Conservation (phyloP, 2,797 vertebrate species). For the Chaunax sp. region DNA sequence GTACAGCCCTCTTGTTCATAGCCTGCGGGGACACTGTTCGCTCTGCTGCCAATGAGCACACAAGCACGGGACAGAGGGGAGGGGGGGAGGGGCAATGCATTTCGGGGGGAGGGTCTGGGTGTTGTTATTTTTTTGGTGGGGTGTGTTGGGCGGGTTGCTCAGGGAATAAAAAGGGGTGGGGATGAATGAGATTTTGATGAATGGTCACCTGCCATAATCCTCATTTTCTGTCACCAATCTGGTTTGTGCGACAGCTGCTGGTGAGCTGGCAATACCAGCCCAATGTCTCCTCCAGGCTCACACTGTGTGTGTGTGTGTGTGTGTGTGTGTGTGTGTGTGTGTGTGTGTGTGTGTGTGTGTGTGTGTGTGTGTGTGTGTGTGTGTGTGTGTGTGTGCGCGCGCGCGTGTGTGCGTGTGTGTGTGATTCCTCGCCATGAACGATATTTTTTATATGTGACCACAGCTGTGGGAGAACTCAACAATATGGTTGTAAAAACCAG, state of each 20-base stretch:
- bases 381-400: not conserved
- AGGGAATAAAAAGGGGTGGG: slow-evolving; percentile 41
- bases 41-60: slow-evolving; percentile 64
- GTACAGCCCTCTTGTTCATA: slow-evolving; percentile 44
- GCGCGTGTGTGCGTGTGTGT: slow-evolving; percentile 2
- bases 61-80: slow-evolving; percentile 54
- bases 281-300: slow-evolving; percentile 32
- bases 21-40: slow-evolving; percentile 57
- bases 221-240: slow-evolving; percentile 36
- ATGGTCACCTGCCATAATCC: slow-evolving; percentile 70
- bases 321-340: not conserved
- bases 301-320: not conserved
- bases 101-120: slow-evolving; percentile 55
- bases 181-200: slow-evolving; percentile 67
- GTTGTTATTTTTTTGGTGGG: slow-evolving; percentile 30
- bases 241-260: slow-evolving; percentile 16
- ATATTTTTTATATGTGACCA: slow-evolving; percentile 47
- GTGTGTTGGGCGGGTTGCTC: slow-evolving; percentile 7
- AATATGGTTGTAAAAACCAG: slow-evolving; percentile 49
- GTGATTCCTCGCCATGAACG: slow-evolving; percentile 30
- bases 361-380: too few relatives aligned
- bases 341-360: too few relatives aligned
- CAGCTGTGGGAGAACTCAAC: slow-evolving; percentile 57
- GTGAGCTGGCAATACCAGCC: slow-evolving; percentile 25
- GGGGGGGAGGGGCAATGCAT: slow-evolving; percentile 61